Percentiles rank a stretch among this genome's conserved stretches.
Evolutionary conservation across 2,888 invertebrate species (phyloP).

Genomic region (Choristoneura rosaceana): DNA sequence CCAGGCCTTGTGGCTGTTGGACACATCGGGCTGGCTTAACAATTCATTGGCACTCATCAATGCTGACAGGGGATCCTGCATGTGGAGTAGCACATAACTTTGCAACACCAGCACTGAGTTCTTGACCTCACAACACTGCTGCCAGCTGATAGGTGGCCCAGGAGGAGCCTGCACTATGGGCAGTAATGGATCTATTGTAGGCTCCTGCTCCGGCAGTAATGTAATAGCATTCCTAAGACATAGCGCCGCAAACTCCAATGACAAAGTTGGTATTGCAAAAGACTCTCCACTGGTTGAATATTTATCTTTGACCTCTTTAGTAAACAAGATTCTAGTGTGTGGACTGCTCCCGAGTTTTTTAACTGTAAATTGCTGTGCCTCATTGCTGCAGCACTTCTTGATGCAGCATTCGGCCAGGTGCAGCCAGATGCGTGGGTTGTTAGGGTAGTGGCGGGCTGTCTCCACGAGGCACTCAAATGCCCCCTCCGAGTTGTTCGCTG

Average conservation of each 20-base stretch:
- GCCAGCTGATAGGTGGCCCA: slow-evolving; percentile 86
- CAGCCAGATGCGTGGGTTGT: slow-evolving; percentile 96
- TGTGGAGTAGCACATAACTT: slow-evolving; percentile 93
- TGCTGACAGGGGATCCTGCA: slow-evolving; percentile 93
- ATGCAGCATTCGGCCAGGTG: slow-evolving; percentile 97
- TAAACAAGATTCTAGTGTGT: slow-evolving; percentile 73
- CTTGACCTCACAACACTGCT: slow-evolving; percentile 86
- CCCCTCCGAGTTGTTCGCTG: slow-evolving; percentile 91
- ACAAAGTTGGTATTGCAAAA: slow-evolving; percentile 94
- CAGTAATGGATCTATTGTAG: slow-evolving; percentile 64
- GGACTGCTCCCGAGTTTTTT: slow-evolving; percentile 78
- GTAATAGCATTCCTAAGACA: slow-evolving; percentile 94
- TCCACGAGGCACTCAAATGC: slow-evolving; percentile 97
- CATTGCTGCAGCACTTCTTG: slow-evolving; percentile 87
- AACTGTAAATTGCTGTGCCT: slow-evolving; percentile 74
- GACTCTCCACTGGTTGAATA: slow-evolving; percentile 87
- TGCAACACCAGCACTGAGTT: slow-evolving; percentile 91
- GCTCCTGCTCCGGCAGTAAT: slow-evolving; percentile 87
- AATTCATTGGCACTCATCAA: slow-evolving; percentile 91
- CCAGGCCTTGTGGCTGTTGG: slow-evolving; percentile 87
- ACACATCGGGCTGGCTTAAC: slow-evolving; percentile 88
- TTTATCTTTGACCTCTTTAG: slow-evolving; percentile 74
- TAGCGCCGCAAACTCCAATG: slow-evolving; percentile 94
- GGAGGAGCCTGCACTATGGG: slow-evolving; percentile 83
- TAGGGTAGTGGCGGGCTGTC: slow-evolving; percentile 93